phyloP scores from a whole-genome alignment of 2,113 vertebrate species.

The Dolichallabes microphthalmus region DNA sequence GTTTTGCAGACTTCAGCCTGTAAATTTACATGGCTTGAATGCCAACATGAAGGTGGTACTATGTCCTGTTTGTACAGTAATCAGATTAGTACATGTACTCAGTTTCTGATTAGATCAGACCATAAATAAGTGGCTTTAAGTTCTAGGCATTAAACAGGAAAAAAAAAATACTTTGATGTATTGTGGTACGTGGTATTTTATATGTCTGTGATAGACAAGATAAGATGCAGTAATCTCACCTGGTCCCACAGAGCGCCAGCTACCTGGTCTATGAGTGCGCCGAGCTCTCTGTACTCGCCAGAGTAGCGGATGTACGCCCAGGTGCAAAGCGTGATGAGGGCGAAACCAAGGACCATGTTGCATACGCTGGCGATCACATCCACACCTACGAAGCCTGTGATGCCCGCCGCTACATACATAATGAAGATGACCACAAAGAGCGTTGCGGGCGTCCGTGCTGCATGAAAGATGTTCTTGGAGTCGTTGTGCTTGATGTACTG shows the following conservation, averaged over 20 bases:
- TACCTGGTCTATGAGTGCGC: slow-evolving; percentile 98
- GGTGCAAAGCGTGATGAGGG: slow-evolving; percentile 95
- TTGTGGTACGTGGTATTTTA: too few relatives aligned
- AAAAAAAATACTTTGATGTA: neutral
- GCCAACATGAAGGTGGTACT: neutral
- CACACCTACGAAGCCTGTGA: slow-evolving; percentile 94
- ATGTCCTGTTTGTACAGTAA: neutral
- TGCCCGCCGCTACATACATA: slow-evolving; percentile 91
- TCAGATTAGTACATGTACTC: neutral
- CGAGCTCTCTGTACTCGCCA: slow-evolving; percentile 95
- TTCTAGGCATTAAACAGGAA: neutral
- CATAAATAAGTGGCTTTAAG: neutral
- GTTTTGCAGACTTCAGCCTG: neutral
- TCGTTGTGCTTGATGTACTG: slow-evolving; percentile 99
- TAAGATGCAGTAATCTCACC: slow-evolving; percentile 71
- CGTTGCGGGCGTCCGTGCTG: slow-evolving; percentile 94
- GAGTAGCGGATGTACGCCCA: slow-evolving; percentile 99
- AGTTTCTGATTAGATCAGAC: neutral
- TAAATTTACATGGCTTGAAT: neutral
- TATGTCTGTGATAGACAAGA: neutral
- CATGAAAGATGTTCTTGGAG: slow-evolving; percentile 99
- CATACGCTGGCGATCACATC: slow-evolving; percentile 97
- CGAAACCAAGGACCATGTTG: slow-evolving; percentile 97
- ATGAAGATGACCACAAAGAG: slow-evolving; percentile 99
- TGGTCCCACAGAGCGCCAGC: slow-evolving; percentile 97